phyloP scores from a whole-genome alignment of 2,888 invertebrate genomes.

The Coleophora deauratella region DNA sequence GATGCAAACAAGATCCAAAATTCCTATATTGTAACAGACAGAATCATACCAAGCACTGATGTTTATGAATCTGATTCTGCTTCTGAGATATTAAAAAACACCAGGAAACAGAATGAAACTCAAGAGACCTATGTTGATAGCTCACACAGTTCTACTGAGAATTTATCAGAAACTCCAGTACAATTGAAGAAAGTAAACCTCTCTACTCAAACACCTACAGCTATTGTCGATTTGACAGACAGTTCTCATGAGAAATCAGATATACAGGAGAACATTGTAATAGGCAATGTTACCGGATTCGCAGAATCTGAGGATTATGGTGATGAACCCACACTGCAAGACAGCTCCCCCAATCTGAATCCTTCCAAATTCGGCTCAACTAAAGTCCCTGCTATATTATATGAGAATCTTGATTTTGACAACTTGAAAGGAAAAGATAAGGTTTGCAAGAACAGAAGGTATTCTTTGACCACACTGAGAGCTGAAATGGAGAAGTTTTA shows the following conservation, averaged over 20 bases:
- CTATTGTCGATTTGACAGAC: slow-evolving; percentile 45
- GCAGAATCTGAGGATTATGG: slow-evolving; percentile 33
- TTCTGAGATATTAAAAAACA: slow-evolving; percentile 36
- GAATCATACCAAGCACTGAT: slow-evolving; percentile 57
- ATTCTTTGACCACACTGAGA: slow-evolving; percentile 53
- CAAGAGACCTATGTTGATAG: slow-evolving; percentile 14
- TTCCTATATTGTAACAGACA: slow-evolving; percentile 50
- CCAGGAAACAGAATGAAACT: slow-evolving; percentile 9
- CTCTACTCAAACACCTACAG: slow-evolving; percentile 17
- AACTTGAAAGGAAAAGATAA: slow-evolving; percentile 56
- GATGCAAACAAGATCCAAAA: slow-evolving; percentile 30
- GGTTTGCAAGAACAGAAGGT: slow-evolving; percentile 41
- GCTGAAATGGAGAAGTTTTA: slow-evolving; percentile 78
- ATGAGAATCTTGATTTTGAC: slow-evolving; percentile 60
- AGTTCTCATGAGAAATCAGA: slow-evolving; percentile 20
- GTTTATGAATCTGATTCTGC: slow-evolving; percentile 73
- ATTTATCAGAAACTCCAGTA: slow-evolving; percentile 14
- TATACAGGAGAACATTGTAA: slow-evolving; percentile 52
- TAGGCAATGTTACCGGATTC: slow-evolving; percentile 59
- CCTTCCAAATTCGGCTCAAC: slow-evolving; percentile 51
- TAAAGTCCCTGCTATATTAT: slow-evolving; percentile 56
- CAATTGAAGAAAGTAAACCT: slow-evolving; percentile 7
- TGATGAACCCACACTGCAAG: slow-evolving; percentile 21
- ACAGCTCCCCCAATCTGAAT: slow-evolving; percentile 15
- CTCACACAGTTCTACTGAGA: slow-evolving; percentile 13